Conservation (phyloP, 2,888 invertebrate genomes). For the Polylopha cassiicola region DNA sequence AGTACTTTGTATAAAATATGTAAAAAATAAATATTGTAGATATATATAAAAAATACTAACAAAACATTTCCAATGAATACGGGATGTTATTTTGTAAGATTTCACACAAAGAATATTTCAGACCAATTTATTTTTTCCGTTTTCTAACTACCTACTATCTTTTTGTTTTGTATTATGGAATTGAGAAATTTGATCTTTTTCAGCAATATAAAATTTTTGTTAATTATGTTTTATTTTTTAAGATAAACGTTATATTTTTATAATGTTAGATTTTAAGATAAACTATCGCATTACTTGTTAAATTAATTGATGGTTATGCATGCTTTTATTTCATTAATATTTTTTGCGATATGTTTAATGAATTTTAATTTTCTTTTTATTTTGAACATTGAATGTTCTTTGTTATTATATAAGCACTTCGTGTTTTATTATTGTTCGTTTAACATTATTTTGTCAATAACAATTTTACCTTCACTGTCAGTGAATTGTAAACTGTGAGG, state of each 20-base stretch:
- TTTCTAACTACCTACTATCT: constrained; percentile 45
- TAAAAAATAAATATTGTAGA: constrained; percentile 3
- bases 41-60: constrained; percentile 7
- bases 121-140: constrained; percentile 51
- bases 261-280: no score
- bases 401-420: constrained; percentile 1
- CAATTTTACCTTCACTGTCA: constrained; percentile 34
- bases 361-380: not conserved
- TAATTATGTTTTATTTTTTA: constrained; percentile 15
- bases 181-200: constrained; percentile 23
- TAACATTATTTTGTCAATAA: not conserved
- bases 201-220: constrained; percentile 15
- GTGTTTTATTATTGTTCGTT: not conserved
- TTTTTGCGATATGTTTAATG: not conserved
- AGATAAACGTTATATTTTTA: not conserved
- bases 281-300: no score
- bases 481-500: constrained; percentile 39
- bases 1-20: constrained; percentile 18
- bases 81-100: constrained; percentile 15
- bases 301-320: no score
- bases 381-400: constrained; percentile 3
- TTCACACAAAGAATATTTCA: constrained; percentile 7
- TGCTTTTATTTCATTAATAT: not conserved
- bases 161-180: constrained; percentile 23
- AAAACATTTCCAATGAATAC: constrained; percentile 10